Conservation (phyloP, 2,113 vertebrate species). For the Paraplagusia blochii region DNA sequence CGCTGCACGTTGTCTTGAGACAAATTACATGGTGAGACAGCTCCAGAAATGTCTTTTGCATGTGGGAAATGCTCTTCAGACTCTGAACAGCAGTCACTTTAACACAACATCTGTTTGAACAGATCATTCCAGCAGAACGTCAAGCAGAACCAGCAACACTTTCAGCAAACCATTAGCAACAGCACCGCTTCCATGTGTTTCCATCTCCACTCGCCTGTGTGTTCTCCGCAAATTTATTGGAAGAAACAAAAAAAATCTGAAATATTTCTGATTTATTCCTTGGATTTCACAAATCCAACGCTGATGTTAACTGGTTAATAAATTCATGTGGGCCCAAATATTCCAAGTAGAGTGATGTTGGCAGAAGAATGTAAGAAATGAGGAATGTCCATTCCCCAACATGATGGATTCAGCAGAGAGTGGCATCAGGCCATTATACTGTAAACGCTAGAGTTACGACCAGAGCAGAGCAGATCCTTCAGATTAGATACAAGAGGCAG, state of each 20-base stretch:
- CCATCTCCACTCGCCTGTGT: too few species aligned
- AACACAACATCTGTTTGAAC: constrained; percentile 64
- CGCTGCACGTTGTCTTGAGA: constrained; percentile 52
- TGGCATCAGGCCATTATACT: background rate
- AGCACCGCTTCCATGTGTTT: constrained; percentile 26
- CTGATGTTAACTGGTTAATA: too few species aligned
- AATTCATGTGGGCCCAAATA: background rate
- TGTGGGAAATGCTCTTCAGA: constrained; percentile 57
- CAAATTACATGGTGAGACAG: constrained; percentile 54
- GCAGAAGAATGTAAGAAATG: background rate
- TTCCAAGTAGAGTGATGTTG: background rate
- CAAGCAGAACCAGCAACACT: constrained; percentile 31
- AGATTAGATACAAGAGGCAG: background rate
- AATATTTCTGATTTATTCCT: too few species aligned
- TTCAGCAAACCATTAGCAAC: constrained; percentile 45
- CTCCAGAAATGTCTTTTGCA: constrained; percentile 52
- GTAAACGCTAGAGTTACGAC: background rate
- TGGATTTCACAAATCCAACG: too few species aligned
- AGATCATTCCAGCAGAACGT: constrained; percentile 56
- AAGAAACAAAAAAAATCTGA: too few species aligned
- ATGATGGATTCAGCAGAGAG: background rate
- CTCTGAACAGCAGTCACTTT: constrained; percentile 43
- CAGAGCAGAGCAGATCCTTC: background rate
- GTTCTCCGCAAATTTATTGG: too few species aligned
- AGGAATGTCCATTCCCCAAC: background rate